A percentile compares a stretch with the other conserved stretches of the same genome.
These are phyloP conservation scores for Diaperis boleti DNA, from an alignment of 2,888 invertebrate species.

Conservation along the genomic window DNA sequence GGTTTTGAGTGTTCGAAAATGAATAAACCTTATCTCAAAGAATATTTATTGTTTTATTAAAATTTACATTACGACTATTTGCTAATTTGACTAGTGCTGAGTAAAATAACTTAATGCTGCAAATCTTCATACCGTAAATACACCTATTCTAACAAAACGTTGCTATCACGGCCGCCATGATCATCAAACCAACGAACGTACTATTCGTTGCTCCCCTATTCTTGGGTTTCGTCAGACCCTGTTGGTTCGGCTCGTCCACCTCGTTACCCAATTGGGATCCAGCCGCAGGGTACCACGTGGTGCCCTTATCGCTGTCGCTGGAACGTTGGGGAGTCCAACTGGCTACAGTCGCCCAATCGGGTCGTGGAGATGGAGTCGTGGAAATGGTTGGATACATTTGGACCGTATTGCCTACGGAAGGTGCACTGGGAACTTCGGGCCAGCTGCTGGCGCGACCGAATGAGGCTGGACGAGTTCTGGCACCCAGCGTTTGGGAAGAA, in stretches of 20 bases:
- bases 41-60: conserved; percentile 30
- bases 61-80: conserved; percentile 29
- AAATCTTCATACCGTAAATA: too few species aligned
- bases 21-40: neutral
- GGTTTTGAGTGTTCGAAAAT: too few species aligned
- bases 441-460: conserved; percentile 69
- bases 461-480: conserved; percentile 65
- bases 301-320: conserved; percentile 8
- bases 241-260: conserved; percentile 72
- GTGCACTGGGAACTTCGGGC: conserved; percentile 55
- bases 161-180: neutral
- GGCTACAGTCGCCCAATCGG: conserved; percentile 58
- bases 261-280: conserved; percentile 69
- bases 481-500: conserved; percentile 56
- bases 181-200: neutral
- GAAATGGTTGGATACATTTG: conserved; percentile 54
- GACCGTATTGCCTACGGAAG: conserved; percentile 48
- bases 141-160: conserved; percentile 1
- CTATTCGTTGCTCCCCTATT: conserved; percentile 29
- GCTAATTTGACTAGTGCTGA: conserved; percentile 37
- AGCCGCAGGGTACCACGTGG: conserved; percentile 68
- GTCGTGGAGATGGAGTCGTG: conserved; percentile 51
- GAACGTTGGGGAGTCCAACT: conserved; percentile 53
- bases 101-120: conserved; percentile 32
- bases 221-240: conserved; percentile 63